Conservation (phyloP, 2,797 vertebrate genomes). For the Micromesistius poutassou region DNA sequence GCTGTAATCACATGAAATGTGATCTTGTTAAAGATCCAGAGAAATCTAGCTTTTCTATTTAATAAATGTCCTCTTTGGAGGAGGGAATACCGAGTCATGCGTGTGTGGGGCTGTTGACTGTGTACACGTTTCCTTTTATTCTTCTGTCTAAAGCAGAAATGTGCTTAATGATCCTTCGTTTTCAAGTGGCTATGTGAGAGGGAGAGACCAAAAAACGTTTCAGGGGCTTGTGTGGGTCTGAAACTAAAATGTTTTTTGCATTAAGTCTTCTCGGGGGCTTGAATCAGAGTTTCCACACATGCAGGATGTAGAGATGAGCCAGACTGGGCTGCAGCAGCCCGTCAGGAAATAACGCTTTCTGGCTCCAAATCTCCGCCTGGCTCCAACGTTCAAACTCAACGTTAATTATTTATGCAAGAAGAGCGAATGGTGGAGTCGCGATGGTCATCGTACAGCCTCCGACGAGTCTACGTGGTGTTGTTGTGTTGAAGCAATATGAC, state of each 20-base stretch:
- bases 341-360: conserved; percentile 51
- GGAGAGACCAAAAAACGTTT: background rate
- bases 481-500: background rate
- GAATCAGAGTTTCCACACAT: conserved; percentile 68
- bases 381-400: background rate
- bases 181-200: background rate
- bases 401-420: background rate
- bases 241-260: conserved; percentile 52
- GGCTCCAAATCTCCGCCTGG: conserved; percentile 34
- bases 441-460: too few species aligned
- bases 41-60: conserved; percentile 52
- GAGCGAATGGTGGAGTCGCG: background rate
- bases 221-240: conserved; percentile 1
- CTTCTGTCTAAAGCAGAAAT: background rate
- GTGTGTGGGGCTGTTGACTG: conserved; percentile 3
- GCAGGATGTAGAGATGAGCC: conserved; percentile 62
- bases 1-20: conserved; percentile 42
- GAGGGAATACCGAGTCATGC: conserved; percentile 6
- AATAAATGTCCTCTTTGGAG: conserved; percentile 41
- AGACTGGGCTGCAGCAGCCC: conserved; percentile 38
- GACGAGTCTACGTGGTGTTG: background rate
- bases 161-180: background rate
- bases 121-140: too few species aligned
- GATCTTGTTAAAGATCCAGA: conserved; percentile 40
- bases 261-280: conserved; percentile 44